A percentile compares a stretch with the other conserved stretches of the same genome.
Conservation (phyloP, 1,140 invertebrate species). For the Bombus breviceps region DNA sequence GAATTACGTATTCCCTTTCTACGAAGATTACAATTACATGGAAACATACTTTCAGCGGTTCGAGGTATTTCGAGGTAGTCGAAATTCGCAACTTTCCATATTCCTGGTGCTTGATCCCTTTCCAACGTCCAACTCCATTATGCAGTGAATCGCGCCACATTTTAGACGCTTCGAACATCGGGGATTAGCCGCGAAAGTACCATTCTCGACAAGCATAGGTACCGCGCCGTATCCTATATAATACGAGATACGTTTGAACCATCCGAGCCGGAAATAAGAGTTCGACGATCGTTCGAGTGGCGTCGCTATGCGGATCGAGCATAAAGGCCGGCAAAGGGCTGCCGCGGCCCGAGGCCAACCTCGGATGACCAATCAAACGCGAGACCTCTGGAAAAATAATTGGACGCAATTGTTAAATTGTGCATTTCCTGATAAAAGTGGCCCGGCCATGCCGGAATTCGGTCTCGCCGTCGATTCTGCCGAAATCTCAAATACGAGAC, state of each 20-base stretch:
- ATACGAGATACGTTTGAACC: not conserved
- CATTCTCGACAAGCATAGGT: not conserved
- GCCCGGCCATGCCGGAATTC: conserved; percentile 45
- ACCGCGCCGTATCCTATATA: accelerated
- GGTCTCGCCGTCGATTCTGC: conserved; percentile 55
- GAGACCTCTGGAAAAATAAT: conserved; percentile 75
- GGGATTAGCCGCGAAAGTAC: conserved; percentile 1
- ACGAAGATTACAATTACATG: not conserved
- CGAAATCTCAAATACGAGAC: conserved; percentile 52
- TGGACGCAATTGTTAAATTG: conserved; percentile 79
- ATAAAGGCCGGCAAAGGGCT: conserved; percentile 31
- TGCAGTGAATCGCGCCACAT: not conserved
- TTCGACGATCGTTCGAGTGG: conserved; percentile 55
- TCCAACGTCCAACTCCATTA: not conserved
- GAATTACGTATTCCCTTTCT: not conserved
- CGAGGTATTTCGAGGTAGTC: no score
- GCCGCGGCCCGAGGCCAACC: conserved; percentile 36
- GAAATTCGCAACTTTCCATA: not conserved
- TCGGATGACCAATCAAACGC: conserved; percentile 72
- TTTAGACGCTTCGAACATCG: not conserved
- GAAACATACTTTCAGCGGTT: not conserved
- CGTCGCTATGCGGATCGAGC: conserved; percentile 4
- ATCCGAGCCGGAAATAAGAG: conserved; percentile 38
- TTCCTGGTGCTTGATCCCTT: conserved; percentile 2
- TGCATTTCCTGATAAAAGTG: conserved; percentile 77